Conservation (phyloP, 53 echinoderm and acorn worm species). For the Antedon mediterranea region DNA sequence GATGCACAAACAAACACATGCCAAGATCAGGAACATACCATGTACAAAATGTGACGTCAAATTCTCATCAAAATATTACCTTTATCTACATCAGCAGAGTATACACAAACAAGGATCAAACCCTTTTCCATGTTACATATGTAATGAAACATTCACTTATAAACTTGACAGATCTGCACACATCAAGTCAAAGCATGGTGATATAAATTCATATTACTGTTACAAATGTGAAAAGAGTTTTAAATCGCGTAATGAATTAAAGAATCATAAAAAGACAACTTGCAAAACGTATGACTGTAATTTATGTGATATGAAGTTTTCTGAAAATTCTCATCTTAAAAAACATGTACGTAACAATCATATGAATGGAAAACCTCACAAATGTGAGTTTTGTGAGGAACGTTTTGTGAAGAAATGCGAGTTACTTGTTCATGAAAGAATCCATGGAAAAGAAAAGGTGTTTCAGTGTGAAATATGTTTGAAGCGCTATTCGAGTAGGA, state of each 20-base stretch:
- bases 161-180: neutral
- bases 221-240: neutral
- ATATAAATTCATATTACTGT: neutral
- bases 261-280: neutral
- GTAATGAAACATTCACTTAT: neutral
- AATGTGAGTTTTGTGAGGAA: neutral
- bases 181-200: neutral
- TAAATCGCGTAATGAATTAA: neutral
- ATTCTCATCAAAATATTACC: neutral
- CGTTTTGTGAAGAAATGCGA: neutral
- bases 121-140: neutral
- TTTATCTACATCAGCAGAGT: neutral
- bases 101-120: neutral
- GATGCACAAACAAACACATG: neutral
- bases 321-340: neutral
- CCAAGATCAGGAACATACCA: neutral
- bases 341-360: neutral
- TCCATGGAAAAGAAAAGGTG: neutral
- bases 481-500: neutral
- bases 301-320: neutral
- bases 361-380: neutral
- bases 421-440: neutral
- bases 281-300: neutral
- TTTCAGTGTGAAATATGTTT: neutral
- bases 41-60: neutral